These are phyloP conservation scores for Drosophila robusta DNA, from an alignment of 2,888 invertebrate genomes.

Conservation along the genomic window DNA sequence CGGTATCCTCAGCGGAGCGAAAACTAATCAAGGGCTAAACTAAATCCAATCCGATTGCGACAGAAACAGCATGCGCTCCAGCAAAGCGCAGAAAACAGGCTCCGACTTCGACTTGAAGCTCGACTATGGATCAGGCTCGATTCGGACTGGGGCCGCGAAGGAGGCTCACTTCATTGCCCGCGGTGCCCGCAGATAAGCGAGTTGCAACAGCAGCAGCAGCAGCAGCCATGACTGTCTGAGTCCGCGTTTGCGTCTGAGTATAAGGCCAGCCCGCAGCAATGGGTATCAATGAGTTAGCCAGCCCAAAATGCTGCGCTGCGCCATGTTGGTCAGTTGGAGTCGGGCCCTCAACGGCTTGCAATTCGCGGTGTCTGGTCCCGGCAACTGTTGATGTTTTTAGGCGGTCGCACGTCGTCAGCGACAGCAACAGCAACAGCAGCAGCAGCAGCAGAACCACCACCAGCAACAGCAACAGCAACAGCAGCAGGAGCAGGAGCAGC, in stretches of 20 bases:
- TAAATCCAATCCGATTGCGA: conserved; percentile 83
- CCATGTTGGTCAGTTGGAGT: conserved; percentile 65
- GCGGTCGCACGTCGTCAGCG: conserved; percentile 82
- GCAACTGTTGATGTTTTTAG: conserved; percentile 83
- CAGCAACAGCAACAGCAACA: conserved; percentile 43
- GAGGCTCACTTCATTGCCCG: conserved; percentile 45
- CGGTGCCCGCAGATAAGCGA: conserved; percentile 65
- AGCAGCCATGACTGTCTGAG: conserved; percentile 60
- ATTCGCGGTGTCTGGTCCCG: conserved; percentile 62
- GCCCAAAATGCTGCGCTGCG: conserved; percentile 52
- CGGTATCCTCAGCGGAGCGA: conserved; percentile 71
- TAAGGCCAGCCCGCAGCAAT: conserved; percentile 59
- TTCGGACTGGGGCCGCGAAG: conserved; percentile 18
- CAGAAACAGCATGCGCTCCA: conserved; percentile 68
- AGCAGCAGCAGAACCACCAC: conserved; percentile 30
- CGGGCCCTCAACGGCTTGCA: conserved; percentile 39
- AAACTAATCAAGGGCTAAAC: conserved; percentile 85
- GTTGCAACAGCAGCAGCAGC: conserved; percentile 30
- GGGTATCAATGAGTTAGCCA: conserved; percentile 77
- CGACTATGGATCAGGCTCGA: conserved; percentile 22
- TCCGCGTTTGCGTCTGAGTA: conserved; percentile 23
- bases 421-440: conserved; percentile 45
- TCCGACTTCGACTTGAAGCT: conserved; percentile 28
- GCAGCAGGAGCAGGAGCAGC: conserved; percentile 56
- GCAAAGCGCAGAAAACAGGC: conserved; percentile 25